A percentile compares a stretch with the other conserved stretches of the same genome.
Conservation (phyloP, 2,113 vertebrate genomes). For the Morphnarchus princeps region DNA sequence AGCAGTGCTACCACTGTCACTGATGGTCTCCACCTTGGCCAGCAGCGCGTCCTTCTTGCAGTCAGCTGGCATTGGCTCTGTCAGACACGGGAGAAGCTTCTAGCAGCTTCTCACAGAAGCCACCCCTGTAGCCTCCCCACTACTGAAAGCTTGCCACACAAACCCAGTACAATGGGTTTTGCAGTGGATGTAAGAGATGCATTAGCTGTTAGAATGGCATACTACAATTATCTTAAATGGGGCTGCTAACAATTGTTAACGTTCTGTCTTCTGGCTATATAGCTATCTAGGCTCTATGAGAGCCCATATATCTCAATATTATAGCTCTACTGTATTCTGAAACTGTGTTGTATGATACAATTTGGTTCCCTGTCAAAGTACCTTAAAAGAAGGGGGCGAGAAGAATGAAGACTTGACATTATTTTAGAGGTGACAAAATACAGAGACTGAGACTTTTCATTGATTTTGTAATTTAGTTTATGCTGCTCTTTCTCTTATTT, state of each 20-base stretch:
- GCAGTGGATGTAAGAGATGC: background rate
- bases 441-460: background rate
- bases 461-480: background rate
- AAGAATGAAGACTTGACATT: background rate
- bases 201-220: background rate
- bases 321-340: background rate
- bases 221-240: background rate
- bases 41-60: no score
- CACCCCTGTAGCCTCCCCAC: no score
- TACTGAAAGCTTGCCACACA: no score
- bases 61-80: no score
- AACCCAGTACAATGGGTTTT: background rate
- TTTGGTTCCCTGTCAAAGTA: background rate
- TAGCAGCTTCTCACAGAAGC: no score
- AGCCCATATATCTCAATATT: background rate
- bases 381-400: background rate
- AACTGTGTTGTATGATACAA: background rate
- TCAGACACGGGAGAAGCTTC: no score
- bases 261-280: background rate
- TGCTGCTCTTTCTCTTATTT: background rate
- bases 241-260: background rate
- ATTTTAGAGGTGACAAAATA: background rate
- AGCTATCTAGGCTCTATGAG: background rate
- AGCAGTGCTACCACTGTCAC: no score
- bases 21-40: no score